Conservation (phyloP, 2,797 vertebrate species). For the Pterois miles region DNA sequence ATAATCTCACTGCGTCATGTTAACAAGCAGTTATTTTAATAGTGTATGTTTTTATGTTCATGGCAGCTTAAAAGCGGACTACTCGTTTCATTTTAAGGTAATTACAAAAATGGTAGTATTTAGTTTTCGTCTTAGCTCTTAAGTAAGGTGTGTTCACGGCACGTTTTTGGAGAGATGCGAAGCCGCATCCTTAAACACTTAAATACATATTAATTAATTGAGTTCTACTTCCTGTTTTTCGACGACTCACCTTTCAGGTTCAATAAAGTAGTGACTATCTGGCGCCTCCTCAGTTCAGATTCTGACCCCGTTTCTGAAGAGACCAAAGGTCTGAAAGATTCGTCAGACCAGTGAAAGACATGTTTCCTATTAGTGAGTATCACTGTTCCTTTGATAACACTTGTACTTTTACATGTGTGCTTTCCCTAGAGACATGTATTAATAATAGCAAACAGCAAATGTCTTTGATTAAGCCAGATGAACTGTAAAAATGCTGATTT, state of each 20-base stretch:
- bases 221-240: neutral
- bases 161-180: too few relatives aligned
- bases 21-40: neutral
- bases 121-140: neutral
- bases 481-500: neutral
- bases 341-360: neutral
- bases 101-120: neutral
- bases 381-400: neutral
- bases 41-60: too few relatives aligned
- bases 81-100: neutral
- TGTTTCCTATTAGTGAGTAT: neutral
- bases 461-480: neutral
- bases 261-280: neutral
- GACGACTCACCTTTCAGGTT: neutral
- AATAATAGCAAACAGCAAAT: neutral
- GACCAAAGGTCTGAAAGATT: neutral
- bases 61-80: neutral
- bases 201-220: too few relatives aligned
- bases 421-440: neutral
- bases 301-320: neutral
- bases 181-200: too few relatives aligned
- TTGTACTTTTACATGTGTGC: neutral
- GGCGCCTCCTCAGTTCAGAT: neutral
- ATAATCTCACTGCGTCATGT: neutral
- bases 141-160: neutral